Base-by-base conservation (phyloP, 2,113 vertebrate genomes). In the Caranx ignobilis region DNA sequence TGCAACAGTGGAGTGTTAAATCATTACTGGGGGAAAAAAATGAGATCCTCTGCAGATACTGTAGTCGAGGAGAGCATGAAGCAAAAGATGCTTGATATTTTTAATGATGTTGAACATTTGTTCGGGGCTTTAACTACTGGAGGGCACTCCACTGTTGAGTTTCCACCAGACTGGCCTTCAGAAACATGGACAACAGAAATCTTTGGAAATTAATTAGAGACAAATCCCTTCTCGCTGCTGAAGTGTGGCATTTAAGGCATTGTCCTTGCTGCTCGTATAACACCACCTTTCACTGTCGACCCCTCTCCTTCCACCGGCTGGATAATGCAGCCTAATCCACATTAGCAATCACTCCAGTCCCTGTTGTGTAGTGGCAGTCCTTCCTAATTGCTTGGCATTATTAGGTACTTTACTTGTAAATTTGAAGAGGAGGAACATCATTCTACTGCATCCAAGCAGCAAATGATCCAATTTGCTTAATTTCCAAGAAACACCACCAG, bases 401-500 rank as follows among this genome's bases (percentile, higher is more conserved):
- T 94, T 93, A 92, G 92, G 85, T 92, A 92, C 94, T 95, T 94
- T 95, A 93, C 91, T 94, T 94, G 93, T 94, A 94, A 94, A 95
- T 95, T 93, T 93, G 88, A 91, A 93, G 93, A 92, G 92, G 90
- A 93, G 89, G 88, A 93, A 91, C 91, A 92, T 94, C 89, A 83
- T 91, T 94, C 93, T 93, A 91, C 93, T 93, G 91, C 93, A 95
- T 92, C 94, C 93, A 95, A 94, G 92, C 94, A 94, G 93, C 92
- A 95, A 95, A 95, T 95, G 84, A 95, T 93, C 93, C 91, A 93
- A 94, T 94, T 95, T 93, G 89, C 91, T 89, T 94, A 91, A 94
- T 95, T 93, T 94, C 89, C 81, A 83, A 92, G 85, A 85, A 93
- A 92, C 77, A 78, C 84, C 82, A 73, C 43, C 67, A 71, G 77